A percentile compares a stretch with the other conserved stretches of the same genome.
phyloP scores from a whole-genome alignment of 1,140 invertebrate species.

The Choristoneura fumiferana region DNA sequence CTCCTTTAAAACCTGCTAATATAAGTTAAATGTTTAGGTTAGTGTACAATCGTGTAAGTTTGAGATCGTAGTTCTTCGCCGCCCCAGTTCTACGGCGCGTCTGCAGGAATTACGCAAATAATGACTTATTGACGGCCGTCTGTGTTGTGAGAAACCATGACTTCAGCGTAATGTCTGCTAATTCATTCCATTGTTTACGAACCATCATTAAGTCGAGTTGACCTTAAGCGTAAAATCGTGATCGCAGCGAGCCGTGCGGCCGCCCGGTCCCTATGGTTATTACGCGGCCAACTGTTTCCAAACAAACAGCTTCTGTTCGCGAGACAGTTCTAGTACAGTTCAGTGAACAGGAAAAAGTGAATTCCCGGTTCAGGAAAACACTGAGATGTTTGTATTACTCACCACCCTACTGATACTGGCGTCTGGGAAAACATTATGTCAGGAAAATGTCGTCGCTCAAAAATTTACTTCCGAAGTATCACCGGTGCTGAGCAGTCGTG shows the following conservation, averaged over 20 bases:
- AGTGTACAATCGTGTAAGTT: not conserved
- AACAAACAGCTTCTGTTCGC: slow-evolving; percentile 25
- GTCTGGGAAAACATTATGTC: slow-evolving; percentile 31
- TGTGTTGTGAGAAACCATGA: slow-evolving; percentile 5
- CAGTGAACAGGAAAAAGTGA: slow-evolving; percentile 6
- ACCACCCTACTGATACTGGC: slow-evolving; percentile 22
- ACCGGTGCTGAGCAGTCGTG: no score
- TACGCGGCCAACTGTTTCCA: slow-evolving; percentile 33
- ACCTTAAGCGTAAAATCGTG: slow-evolving; percentile 47
- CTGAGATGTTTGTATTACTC: slow-evolving; percentile 33
- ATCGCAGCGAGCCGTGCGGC: slow-evolving; percentile 27
- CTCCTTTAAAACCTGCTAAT: not conserved
- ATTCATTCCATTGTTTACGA: slow-evolving; percentile 23
- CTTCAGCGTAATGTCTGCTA: not conserved
- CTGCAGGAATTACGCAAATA: not conserved
- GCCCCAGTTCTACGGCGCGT: not conserved
- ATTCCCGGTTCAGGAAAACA: not conserved
- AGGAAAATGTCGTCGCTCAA: slow-evolving; percentile 11
- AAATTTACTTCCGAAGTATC: no score
- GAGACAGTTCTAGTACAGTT: not conserved
- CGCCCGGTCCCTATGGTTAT: slow-evolving; percentile 29
- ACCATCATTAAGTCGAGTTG: slow-evolving; percentile 35
- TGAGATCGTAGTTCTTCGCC: not conserved
- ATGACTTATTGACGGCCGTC: not conserved
- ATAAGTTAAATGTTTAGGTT: not conserved